Evolutionary conservation across 2,888 invertebrate species (phyloP).

Genomic region (Entomobrya proxima): DNA sequence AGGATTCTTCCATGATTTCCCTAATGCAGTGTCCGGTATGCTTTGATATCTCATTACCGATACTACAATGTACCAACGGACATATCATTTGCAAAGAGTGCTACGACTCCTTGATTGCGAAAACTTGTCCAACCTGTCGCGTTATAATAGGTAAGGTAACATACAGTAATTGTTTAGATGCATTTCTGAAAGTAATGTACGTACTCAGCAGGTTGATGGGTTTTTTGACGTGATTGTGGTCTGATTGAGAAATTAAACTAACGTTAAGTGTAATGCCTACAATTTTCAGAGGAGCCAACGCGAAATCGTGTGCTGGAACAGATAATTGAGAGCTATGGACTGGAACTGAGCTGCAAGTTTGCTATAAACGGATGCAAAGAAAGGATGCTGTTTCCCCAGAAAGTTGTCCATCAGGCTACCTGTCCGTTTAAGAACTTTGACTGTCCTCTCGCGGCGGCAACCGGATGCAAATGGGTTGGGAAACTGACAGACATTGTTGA

Average conservation of each 20-base stretch:
- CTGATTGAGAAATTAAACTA: too few relatives aligned
- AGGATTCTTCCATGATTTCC: not conserved
- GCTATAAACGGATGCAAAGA: conserved; percentile 15
- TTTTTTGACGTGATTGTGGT: too few relatives aligned
- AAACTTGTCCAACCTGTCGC: conserved; percentile 50
- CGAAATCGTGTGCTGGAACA: conserved; percentile 51
- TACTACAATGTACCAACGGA: conserved; percentile 50
- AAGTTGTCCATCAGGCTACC: conserved; percentile 23
- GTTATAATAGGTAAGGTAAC: conserved; percentile 8
- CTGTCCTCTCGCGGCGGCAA: conserved; percentile 24
- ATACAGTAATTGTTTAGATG: not conserved
- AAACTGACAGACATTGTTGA: conserved; percentile 17
- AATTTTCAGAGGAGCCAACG: conserved; percentile 5
- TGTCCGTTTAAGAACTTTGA: conserved; percentile 24
- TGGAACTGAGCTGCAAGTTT: conserved; percentile 46
- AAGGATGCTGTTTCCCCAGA: not conserved
- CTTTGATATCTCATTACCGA: conserved; percentile 35
- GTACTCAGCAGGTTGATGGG: too few relatives aligned
- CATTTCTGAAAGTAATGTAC: not conserved
- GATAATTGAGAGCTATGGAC: not conserved
- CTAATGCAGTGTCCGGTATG: conserved; percentile 52
- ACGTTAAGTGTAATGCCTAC: not conserved
- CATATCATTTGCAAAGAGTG: conserved; percentile 50
- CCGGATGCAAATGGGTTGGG: conserved; percentile 37
- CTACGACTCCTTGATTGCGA: not conserved